Evolutionary conservation across 2,888 invertebrate genomes (phyloP), one percentile per base, ranked within the genome.

Genomic region (Cremastobaeus sp.): DNA sequence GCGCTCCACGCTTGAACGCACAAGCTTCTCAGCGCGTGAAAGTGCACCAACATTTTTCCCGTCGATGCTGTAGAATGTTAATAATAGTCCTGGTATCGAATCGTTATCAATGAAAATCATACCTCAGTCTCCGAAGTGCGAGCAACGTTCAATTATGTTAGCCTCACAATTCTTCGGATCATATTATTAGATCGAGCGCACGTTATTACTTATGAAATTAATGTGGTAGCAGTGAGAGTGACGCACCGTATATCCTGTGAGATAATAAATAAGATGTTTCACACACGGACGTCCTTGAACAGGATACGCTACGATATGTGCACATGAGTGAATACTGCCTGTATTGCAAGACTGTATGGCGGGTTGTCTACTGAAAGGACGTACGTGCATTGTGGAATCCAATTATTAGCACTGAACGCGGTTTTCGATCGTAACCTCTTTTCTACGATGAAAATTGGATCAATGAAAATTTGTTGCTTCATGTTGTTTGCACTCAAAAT

Each of bases 1-100:
- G 82, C 78, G 74, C 69, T 50, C 72, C 73, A 82, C 78, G 81
- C 83, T 81, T 77, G 68, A 81, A 57, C 74, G 76, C 60, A 54
- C 66, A 69, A 62, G 34, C 78, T 78, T 45, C 70, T 71, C 69
- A 43, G 65, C 52, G 68, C 77, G 81, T 77, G 82, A 82, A 82
- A 83, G 81, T 82, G 62, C 69, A 57, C 28, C 71, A 69, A 66
- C 18, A 74, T 45, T 71, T 65, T 74, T 62, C 20, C 30, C 17
- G 21, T 17, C 55, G 39, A 43, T 28, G 25, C 25, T n/a, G 11
- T 18, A 39, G 50, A 62, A 43, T 43, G 9, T 35, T 52, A 50
- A 50, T 54, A 50, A 28, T 35, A 17, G 34, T 50, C 52, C 45
- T 34, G 14, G 9, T 34, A 12, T 17, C 12, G 21, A 43, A 28